phyloP scores from a whole-genome alignment of 2,113 vertebrate genomes.

The Hippocampus mohnikei region DNA sequence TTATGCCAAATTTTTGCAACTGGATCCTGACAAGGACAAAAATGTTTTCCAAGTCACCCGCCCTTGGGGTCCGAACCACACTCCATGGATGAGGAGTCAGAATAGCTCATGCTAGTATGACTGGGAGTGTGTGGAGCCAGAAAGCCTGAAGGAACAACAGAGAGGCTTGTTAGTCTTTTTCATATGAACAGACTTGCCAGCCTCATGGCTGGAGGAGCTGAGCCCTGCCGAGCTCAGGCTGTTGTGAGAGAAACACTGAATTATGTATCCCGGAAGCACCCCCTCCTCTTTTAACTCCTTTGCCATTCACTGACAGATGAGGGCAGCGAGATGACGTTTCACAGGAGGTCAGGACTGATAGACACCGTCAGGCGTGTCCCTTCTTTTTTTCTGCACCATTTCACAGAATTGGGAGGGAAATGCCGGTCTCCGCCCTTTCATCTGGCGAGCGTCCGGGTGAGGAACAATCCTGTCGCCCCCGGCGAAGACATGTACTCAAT shows the following conservation, averaged over 20 bases:
- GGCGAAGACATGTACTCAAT: constrained; percentile 40
- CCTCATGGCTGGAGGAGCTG: constrained; percentile 69
- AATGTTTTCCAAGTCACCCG: constrained; percentile 54
- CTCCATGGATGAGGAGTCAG: constrained; percentile 59
- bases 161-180: constrained; percentile 61
- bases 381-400: constrained; percentile 67
- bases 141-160: constrained; percentile 64
- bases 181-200: constrained; percentile 66
- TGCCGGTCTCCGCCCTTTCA: constrained; percentile 44
- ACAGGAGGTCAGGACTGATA: constrained; percentile 59
- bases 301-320: constrained; percentile 62
- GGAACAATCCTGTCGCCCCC: constrained; percentile 38
- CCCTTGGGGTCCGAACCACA: constrained; percentile 51
- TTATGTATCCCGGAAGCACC: constrained; percentile 66
- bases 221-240: constrained; percentile 65
- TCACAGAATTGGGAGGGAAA: constrained; percentile 60
- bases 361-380: constrained; percentile 41
- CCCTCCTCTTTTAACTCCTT: constrained; percentile 50
- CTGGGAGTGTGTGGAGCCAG: constrained; percentile 50
- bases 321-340: constrained; percentile 60
- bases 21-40: constrained; percentile 56
- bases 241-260: constrained; percentile 75
- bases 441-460: constrained; percentile 20
- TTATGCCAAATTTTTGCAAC: constrained; percentile 54
- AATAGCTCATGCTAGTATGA: constrained; percentile 69